These are phyloP conservation scores for Heteropelma amictum DNA, from an alignment of 2,888 invertebrate genomes.

Conservation along the genomic window DNA sequence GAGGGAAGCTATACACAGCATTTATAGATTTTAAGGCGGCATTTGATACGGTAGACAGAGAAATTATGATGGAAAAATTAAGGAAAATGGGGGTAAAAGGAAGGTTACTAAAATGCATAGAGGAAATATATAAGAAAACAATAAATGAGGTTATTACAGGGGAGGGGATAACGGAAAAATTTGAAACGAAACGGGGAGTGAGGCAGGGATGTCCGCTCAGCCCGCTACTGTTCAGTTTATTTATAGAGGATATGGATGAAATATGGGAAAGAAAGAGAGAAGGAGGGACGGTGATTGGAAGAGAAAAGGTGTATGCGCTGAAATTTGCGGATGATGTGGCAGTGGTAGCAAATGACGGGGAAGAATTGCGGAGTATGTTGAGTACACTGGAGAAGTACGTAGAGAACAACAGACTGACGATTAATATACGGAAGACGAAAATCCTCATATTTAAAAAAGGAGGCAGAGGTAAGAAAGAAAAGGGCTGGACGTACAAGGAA, in stretches of 20 bases:
- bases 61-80: slow-evolving; percentile 40
- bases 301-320: background rate
- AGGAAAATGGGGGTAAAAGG: slow-evolving; percentile 28
- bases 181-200: slow-evolving; percentile 38
- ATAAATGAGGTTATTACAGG: slow-evolving; percentile 26
- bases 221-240: slow-evolving; percentile 42
- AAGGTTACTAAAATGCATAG: slow-evolving; percentile 32
- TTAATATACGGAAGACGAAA: background rate
- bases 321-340: background rate
- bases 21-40: slow-evolving; percentile 8
- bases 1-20: background rate
- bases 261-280: slow-evolving; percentile 1
- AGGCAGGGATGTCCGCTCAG: slow-evolving; percentile 52
- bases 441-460: background rate
- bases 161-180: slow-evolving; percentile 34
- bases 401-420: background rate
- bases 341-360: background rate
- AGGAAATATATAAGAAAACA: slow-evolving; percentile 21
- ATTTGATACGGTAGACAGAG: slow-evolving; percentile 8
- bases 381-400: background rate
- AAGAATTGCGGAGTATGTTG: background rate
- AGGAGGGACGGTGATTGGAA: background rate
- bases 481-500: background rate
- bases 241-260: slow-evolving; percentile 46
- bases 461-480: background rate